These are phyloP conservation scores for Craniophora ligustri DNA, from an alignment of 2,888 invertebrate genomes.

Conservation along the genomic window DNA sequence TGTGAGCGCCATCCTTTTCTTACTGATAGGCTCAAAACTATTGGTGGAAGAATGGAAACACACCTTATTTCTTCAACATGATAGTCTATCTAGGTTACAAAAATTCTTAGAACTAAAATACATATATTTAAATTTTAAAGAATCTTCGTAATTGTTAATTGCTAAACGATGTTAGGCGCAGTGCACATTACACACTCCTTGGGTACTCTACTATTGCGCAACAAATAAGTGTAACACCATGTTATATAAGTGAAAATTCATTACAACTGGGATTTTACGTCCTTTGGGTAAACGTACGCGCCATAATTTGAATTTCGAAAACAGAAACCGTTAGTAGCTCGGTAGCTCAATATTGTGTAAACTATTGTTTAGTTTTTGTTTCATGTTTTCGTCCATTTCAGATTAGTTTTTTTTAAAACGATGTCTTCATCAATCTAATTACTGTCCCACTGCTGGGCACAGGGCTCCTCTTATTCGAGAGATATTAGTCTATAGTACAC, in stretches of 20 bases:
- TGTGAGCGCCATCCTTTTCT: too few species aligned
- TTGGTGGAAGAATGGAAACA: too few species aligned
- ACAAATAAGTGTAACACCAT: constrained; percentile 53
- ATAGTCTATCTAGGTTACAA: not conserved
- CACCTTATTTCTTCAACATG: not conserved
- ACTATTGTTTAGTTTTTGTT: not conserved
- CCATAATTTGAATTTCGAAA: constrained; percentile 36
- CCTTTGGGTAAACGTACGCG: constrained; percentile 49
- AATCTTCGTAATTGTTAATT: constrained; percentile 54
- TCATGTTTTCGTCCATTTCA: too few species aligned
- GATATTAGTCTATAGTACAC: too few species aligned
- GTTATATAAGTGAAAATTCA: constrained; percentile 58
- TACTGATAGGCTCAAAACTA: too few species aligned
- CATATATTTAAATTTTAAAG: constrained; percentile 32
- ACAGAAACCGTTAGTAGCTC: constrained; percentile 10
- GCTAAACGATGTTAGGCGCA: constrained; percentile 64
- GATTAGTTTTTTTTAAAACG: too few species aligned
- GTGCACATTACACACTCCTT: constrained; percentile 40
- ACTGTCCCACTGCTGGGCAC: too few species aligned
- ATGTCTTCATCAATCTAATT: too few species aligned
- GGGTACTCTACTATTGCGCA: constrained; percentile 40
- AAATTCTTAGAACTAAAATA: constrained; percentile 17
- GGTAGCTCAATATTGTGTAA: constrained; percentile 17
- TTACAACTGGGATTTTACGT: constrained; percentile 59
- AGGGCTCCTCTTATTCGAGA: too few species aligned